Evolutionary conservation across 2,888 invertebrate species (phyloP), one percentile per base, ranked within the genome.

Genomic region (Scaptomyza flava): DNA sequence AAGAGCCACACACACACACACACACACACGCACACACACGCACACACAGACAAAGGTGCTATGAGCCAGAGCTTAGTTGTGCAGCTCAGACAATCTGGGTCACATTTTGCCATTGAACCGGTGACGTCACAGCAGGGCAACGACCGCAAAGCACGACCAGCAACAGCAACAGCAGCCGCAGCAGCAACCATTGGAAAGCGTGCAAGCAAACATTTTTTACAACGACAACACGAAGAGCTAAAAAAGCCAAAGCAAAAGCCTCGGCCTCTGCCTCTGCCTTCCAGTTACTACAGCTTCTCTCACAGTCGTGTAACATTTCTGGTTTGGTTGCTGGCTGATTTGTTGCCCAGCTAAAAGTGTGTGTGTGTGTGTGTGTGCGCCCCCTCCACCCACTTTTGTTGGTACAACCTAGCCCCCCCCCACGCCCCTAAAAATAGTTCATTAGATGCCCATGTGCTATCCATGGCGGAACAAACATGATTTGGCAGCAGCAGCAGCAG

Each of bases 101-200:
- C 91, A 92, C 90, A 92, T 90, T 92, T 92, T 92, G 91, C 91
- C 91, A 92, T 92, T 92, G 91, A 92, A 92, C 91, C 91, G 91
- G 89, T 91, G 91, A 92, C 91, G 91, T 91, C 91, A 91, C 88
- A 89, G 69, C 79, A 83, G 91, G 89, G 89, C 91, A 90, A 87
- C 89, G 90, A 90, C 89, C 90, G 87, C 81, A 82, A 82, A 90
- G 87, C 87, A 88, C 79, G 84, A 82, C 81, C 86, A 89, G 72
- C 81, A 86, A 36, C 20, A 51, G 20, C 66, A 77, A 57, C 75
- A 73, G 33, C 77, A 71, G 33, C 54, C 67, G 54, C 72, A 76
- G 27, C 75, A 75, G 74, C 74, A 79, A 70, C 80, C 77, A 81
- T 81, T 87, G 84, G 89, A 79, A 84, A 89, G 89, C 89, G 89